Base-by-base conservation (phyloP, 2,888 invertebrate species). In the Omphaloscelis lunosa region DNA sequence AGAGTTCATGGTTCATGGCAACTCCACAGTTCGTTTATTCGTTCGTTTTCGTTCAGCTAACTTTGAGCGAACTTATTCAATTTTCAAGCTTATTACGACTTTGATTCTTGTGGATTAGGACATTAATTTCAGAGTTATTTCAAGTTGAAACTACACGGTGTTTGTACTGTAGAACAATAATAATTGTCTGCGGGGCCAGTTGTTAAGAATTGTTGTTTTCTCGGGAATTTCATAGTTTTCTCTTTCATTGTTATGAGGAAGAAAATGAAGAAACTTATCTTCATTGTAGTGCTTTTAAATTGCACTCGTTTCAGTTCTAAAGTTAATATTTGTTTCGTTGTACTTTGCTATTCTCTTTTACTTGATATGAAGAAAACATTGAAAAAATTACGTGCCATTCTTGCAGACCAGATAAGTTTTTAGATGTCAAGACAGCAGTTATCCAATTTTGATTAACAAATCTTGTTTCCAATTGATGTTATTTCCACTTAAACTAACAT, bases 51-150 rank as follows among this genome's bases (percentile, higher is more conserved):
- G 17, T 59, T 78, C 27, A 41, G 62, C 76, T 59, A 82, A 87
- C 75, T 85, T 82, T 39, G 67, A 70, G 8, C 34, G 56, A 85
- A 84, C 59, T 87, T 80, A 84, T 84, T 77, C 23, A 82, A 80
- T 85, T 79, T 77, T 74, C 72, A 87, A 59, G 79, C 85, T 79
- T 83, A 82, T 80, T 77, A 80, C 51, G 63, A 68, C 48, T 80
- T 75, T 73, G 72, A 74, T 79, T 81, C 66, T 51, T 65, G 72
- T 29, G 69, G 59, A 77, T 77, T 72, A 77, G 59, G 27, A 61
- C 41, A 84, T 84, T 82, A 79, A 77, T 83, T 73, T 75, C 48
- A 34, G 20, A 69, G 75, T 67, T 67, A 69, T 63, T 62, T 72
- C 11, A 3, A 75, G 58, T 61, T 66, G 59, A 34, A 51, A 61